A percentile compares a stretch with the other conserved stretches of the same genome.
phyloP scores from a whole-genome alignment of 2,888 invertebrate species.

The Drosophila monieri region DNA sequence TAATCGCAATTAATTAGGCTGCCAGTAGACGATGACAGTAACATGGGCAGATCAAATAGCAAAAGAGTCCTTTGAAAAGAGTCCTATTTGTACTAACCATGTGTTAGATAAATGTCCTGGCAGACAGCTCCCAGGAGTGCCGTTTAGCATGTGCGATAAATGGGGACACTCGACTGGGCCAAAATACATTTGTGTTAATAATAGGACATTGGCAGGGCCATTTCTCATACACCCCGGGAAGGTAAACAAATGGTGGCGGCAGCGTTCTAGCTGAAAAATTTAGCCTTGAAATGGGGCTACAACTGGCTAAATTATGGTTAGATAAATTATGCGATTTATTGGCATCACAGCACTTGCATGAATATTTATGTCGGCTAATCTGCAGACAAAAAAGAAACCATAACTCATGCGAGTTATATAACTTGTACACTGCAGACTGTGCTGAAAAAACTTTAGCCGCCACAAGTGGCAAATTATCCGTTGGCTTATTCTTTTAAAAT shows the following conservation, averaged over 20 bases:
- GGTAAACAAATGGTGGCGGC: constrained; percentile 28
- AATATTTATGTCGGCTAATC: constrained; percentile 36
- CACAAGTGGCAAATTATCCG: constrained; percentile 51
- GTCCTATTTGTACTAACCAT: constrained; percentile 14
- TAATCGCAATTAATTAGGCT: constrained; percentile 39
- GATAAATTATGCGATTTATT: constrained; percentile 42
- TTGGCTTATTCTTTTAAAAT: constrained; percentile 24
- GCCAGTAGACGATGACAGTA: constrained; percentile 29
- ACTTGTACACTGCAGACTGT: not conserved
- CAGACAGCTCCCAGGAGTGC: constrained; percentile 70
- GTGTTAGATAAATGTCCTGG: constrained; percentile 41
- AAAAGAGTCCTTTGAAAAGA: constrained; percentile 29
- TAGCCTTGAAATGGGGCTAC: constrained; percentile 18
- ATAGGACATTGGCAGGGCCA: constrained; percentile 69
- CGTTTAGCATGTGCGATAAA: constrained; percentile 76
- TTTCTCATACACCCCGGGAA: constrained; percentile 60
- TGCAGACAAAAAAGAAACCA: constrained; percentile 4
- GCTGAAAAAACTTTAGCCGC: constrained; percentile 2
- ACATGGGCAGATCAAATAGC: constrained; percentile 35
- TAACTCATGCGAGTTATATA: constrained; percentile 16
- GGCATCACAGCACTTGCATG: constrained; percentile 36
- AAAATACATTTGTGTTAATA: constrained; percentile 74
- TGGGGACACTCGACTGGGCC: constrained; percentile 47
- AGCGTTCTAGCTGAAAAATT: constrained; percentile 30
- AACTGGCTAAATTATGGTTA: constrained; percentile 35